Evolutionary conservation across 2,888 invertebrate genomes (phyloP).

Genomic region (Fragum sueziense): DNA sequence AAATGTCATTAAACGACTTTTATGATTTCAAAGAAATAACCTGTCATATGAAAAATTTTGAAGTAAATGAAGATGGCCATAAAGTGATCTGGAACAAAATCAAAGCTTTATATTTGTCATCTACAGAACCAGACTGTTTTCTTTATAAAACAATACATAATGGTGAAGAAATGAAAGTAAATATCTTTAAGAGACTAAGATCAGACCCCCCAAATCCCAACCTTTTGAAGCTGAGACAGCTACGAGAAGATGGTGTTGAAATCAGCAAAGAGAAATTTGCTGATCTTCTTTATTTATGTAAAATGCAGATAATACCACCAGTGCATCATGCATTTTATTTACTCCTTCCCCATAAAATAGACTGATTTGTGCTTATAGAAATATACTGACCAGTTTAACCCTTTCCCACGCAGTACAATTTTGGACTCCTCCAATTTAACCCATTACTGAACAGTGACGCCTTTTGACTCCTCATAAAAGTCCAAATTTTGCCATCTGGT

Average conservation of each 20-base stretch:
- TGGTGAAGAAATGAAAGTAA: neutral
- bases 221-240: neutral
- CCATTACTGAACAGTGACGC: too few species aligned
- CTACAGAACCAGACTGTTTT: neutral
- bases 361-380: too few species aligned
- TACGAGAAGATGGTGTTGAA: neutral
- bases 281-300: neutral
- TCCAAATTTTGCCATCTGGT: too few species aligned
- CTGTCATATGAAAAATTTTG: slow-evolving; percentile 8
- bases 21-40: slow-evolving; percentile 14
- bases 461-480: too few species aligned
- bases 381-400: too few species aligned
- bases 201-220: neutral
- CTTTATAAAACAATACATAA: too few species aligned
- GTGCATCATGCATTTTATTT: neutral
- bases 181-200: neutral
- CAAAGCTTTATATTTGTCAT: neutral
- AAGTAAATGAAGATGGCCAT: slow-evolving; percentile 16
- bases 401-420: too few species aligned
- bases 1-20: slow-evolving; percentile 27
- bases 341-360: neutral
- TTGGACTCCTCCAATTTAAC: too few species aligned
- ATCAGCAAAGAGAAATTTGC: neutral
- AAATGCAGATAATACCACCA: neutral
- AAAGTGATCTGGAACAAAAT: slow-evolving; percentile 4